Base-by-base conservation (phyloP, 2,888 invertebrate species). In the Oscheius sp. region DNA sequence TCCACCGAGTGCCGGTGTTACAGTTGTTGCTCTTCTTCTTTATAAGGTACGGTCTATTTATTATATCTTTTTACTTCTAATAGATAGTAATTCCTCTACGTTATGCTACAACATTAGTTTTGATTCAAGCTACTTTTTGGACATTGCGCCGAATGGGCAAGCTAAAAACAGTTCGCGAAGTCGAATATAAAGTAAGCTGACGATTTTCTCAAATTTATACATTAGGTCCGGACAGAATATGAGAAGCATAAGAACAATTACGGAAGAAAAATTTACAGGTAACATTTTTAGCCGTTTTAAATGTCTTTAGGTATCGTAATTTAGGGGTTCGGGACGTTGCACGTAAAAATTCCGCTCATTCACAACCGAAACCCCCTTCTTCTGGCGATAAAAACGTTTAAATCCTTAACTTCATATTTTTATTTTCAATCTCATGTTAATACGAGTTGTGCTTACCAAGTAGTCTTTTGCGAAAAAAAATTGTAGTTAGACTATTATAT, bases 21-120 rank as follows among this genome's bases (percentile, higher is more conserved):
- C 93, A 86, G 96, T 96, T 8, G 89, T 95, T 38, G 91, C 95
- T 0, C 93, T 94, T 88, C 92, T 94, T 45, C 89, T 95, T 80
- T 98, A 96, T 87, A 98, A 98, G 89, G 89, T 97, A 12, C 26
- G 36, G 20, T 30, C 36, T 2, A n/a, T 54, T 28, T 32, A 22
- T 28, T 45, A 4, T 9, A 38, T 2, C 51, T 28, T 41, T 41
- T 12, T 26, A 22, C 26, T 50, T n/a, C 12, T 2, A 5, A 4
- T 26, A 85, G 85, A 71, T 86, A 8, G 81, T 77, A 0, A 79
- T 73, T n/a, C 85, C 85, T 5, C 70, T 83, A 30, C 82, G 86
- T 9, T 86, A 86, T 68, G 73, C 77, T 26, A 78, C 81, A 4
- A 84, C 85, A 5, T 57, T 86, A 28, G 72, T 76, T 28, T 68